phyloP scores from a whole-genome alignment of 2,888 invertebrate genomes.

The Drosophila sordidula region DNA sequence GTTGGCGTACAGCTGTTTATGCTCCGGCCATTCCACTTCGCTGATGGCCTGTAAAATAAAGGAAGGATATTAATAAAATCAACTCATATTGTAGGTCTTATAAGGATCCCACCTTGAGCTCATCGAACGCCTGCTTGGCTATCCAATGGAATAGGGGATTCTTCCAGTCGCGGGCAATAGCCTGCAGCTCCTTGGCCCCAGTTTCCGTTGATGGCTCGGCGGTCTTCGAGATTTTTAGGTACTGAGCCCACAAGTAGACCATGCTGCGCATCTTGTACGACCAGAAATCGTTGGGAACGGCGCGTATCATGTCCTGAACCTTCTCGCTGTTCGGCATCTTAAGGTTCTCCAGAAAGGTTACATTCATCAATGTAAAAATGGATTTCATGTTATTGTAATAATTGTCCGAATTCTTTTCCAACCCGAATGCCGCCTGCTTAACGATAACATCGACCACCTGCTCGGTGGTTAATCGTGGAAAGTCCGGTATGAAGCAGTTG shows the following conservation, averaged over 20 bases:
- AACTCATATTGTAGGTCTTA: neutral
- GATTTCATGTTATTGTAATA: slow-evolving; percentile 66
- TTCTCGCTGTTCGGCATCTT: slow-evolving; percentile 42
- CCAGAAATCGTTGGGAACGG: slow-evolving; percentile 62
- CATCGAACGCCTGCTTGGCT: slow-evolving; percentile 58
- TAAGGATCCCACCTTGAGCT: slow-evolving; percentile 54
- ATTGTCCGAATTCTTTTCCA: slow-evolving; percentile 63
- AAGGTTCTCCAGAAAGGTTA: slow-evolving; percentile 63
- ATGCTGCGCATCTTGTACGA: slow-evolving; percentile 64
- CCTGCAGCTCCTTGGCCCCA: slow-evolving; percentile 51
- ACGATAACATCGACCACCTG: slow-evolving; percentile 61
- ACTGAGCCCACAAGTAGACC: slow-evolving; percentile 64
- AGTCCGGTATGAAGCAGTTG: slow-evolving; percentile 64
- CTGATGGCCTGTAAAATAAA: slow-evolving; percentile 60
- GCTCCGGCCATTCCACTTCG: slow-evolving; percentile 67
- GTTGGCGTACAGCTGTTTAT: slow-evolving; percentile 43
- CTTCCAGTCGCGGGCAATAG: slow-evolving; percentile 61
- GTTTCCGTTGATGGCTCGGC: slow-evolving; percentile 37
- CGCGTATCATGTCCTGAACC: slow-evolving; percentile 64
- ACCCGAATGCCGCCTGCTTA: slow-evolving; percentile 55
- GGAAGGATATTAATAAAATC: neutral
- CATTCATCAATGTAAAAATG: slow-evolving; percentile 62
- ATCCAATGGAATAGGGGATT: slow-evolving; percentile 66
- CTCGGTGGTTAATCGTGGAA: slow-evolving; percentile 58
- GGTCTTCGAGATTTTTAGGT: slow-evolving; percentile 49